Conservation (phyloP, 30 jellyfish, hydroid and myxozoan genomes). For the Turritopsis dohrnii region DNA sequence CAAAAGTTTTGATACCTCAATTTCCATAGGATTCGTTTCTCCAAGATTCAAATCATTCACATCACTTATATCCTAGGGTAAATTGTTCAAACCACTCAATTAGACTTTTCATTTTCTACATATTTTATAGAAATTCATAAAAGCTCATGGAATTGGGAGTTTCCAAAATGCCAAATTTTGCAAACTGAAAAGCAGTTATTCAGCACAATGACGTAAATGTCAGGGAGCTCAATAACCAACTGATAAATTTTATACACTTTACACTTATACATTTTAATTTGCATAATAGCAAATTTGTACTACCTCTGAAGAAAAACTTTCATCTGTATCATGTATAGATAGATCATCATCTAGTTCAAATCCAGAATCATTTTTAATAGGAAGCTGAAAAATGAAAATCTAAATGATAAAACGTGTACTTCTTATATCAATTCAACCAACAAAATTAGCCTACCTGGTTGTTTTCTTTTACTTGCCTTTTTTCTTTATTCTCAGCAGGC, state of each 20-base stretch:
- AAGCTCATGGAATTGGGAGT: background rate
- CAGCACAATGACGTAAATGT: background rate
- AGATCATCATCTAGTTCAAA: background rate
- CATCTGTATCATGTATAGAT: background rate
- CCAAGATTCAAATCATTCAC: background rate
- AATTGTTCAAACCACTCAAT: background rate
- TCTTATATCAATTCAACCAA: background rate
- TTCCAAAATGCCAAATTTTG: background rate
- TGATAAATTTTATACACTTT: background rate
- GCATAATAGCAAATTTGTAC: background rate
- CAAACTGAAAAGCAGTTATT: background rate
- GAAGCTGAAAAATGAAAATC: background rate
- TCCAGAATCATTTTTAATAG: background rate
- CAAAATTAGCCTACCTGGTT: background rate
- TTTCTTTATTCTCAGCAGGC: background rate
- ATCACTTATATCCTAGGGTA: background rate
- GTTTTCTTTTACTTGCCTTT: background rate
- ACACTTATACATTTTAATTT: too few species aligned
- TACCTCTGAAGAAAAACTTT: background rate
- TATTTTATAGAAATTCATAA: background rate
- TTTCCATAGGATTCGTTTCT: background rate
- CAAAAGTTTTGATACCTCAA: background rate
- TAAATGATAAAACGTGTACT: background rate
- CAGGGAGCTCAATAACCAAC: background rate
- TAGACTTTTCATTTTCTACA: background rate